Conservation (phyloP, 2,888 invertebrate species). For the Sicus ferrugineus region DNA sequence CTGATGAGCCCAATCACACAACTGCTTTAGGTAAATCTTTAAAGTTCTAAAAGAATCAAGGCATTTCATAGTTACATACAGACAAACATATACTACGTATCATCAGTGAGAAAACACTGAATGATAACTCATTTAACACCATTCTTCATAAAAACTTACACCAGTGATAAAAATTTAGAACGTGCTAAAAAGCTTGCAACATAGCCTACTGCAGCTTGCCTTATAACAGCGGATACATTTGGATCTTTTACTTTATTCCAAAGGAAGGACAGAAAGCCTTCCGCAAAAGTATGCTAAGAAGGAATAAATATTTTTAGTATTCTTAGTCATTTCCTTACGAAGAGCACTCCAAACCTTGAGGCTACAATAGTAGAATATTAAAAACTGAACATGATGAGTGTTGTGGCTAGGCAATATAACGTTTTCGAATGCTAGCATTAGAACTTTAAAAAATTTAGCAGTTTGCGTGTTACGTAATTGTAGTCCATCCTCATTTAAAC, state of each 20-base stretch:
- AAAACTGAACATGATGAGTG: slow-evolving; percentile 80
- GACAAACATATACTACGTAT: not conserved
- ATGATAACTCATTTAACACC: not conserved
- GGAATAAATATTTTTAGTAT: slow-evolving; percentile 8
- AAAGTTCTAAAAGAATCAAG: slow-evolving; percentile 67
- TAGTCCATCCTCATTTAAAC: slow-evolving; percentile 56
- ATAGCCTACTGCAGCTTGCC: slow-evolving; percentile 78
- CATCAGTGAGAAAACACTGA: not conserved
- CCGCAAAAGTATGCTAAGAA: slow-evolving; percentile 54
- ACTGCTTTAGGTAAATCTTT: slow-evolving; percentile 72
- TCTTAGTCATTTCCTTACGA: not conserved
- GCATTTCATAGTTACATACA: too few relatives aligned
- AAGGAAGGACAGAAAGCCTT: slow-evolving; percentile 74
- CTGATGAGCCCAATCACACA: slow-evolving; percentile 84
- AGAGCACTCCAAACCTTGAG: slow-evolving; percentile 65
- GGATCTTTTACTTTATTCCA: slow-evolving; percentile 79
- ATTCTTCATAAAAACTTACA: slow-evolving; percentile 64
- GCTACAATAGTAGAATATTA: slow-evolving; percentile 78
- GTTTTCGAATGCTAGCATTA: slow-evolving; percentile 78
- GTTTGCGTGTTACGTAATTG: slow-evolving; percentile 66
- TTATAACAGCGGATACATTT: slow-evolving; percentile 70
- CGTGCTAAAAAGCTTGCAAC: slow-evolving; percentile 78
- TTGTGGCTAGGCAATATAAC: slow-evolving; percentile 84
- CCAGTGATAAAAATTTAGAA: slow-evolving; percentile 70
- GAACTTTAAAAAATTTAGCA: slow-evolving; percentile 65